Evolutionary conservation across 2,888 invertebrate species (phyloP), one percentile per base, ranked within the genome.

Genomic region (Platerodrilus igneus): DNA sequence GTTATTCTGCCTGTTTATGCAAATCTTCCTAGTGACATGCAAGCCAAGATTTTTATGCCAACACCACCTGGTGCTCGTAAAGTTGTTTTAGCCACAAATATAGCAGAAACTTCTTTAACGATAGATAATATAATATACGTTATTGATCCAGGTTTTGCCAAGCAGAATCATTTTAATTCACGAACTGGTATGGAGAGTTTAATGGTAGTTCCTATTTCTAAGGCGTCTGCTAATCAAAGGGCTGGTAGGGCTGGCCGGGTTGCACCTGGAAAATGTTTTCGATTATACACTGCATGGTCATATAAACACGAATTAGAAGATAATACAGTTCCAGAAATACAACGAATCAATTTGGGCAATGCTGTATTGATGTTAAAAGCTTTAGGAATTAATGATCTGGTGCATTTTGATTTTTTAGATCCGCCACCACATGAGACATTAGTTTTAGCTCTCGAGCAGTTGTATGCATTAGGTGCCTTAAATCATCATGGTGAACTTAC

Each of bases 71-170:
- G 92, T 46, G 94, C 97, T 0, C 76, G 99, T 45, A 99, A 99
- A 75, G 93, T 97, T 7, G 87, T 99, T 5, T 69, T 99, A 27
- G 99, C 99, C 0, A 99, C 99, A 10, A 99, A 99, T 62, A 99
- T 99, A 59, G 99, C 99, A 0, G 99, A 99, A 73, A 99, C 99
- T 0, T 97, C 97, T 2, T 72, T 99, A 18, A 99, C 99, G 1
- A 99, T 99, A 53, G 97, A 99, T 64, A 97, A 97, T 57, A 99
- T 99, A 48, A 85, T 93, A 45, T 99, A 94, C 70, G 99, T 99
- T 0, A 95, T 99, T 51, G 99, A 99, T 72, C 95, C 97, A n/a
- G 99, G 99, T 0, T 99, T 96, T 72, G 92, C 93, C 28, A 99
- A 99, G 66, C 96, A 97, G 70, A 97, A 97, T 64, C 94, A 95